These are phyloP conservation scores for Strigamia maritima DNA, from an alignment of 2,888 invertebrate genomes.

Conservation along the genomic window DNA sequence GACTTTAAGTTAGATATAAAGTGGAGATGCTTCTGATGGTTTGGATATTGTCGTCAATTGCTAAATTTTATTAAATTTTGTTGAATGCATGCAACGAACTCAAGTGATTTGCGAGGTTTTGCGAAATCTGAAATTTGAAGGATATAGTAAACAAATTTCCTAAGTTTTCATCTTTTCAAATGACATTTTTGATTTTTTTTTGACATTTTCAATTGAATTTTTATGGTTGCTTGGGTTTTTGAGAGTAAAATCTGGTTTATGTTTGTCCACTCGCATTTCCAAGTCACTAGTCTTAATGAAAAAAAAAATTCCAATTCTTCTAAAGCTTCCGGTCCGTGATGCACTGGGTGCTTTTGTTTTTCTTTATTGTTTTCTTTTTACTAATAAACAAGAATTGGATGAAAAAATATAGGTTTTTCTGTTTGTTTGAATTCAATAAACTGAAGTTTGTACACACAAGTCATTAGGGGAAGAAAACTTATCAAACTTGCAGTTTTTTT, in stretches of 20 bases:
- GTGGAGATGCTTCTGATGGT: neutral
- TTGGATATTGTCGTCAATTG: constrained; percentile 5
- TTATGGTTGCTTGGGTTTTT: neutral
- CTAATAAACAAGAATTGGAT: neutral
- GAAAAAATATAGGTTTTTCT: neutral
- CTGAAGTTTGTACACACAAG: neutral
- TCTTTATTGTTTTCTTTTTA: neutral
- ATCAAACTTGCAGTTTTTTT: neutral
- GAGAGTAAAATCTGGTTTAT: neutral
- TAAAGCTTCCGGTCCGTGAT: neutral
- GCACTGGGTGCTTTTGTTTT: neutral
- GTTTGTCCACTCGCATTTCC: constrained; percentile 3
- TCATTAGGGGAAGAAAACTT: constrained; percentile 6
- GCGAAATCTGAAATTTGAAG: neutral
- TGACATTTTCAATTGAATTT: constrained; percentile 5
- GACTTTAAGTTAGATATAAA: neutral
- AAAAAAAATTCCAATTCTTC: neutral
- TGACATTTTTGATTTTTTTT: neutral
- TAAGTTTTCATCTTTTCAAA: neutral
- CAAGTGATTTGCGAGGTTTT: neutral
- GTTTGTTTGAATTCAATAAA: constrained; percentile 19
- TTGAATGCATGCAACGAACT: neutral
- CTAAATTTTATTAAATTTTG: neutral
- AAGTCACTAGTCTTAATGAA: neutral
- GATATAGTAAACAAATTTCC: neutral